Evolutionary conservation across 2,797 vertebrate species (phyloP).

Genomic region (Glossophaga mutica): DNA sequence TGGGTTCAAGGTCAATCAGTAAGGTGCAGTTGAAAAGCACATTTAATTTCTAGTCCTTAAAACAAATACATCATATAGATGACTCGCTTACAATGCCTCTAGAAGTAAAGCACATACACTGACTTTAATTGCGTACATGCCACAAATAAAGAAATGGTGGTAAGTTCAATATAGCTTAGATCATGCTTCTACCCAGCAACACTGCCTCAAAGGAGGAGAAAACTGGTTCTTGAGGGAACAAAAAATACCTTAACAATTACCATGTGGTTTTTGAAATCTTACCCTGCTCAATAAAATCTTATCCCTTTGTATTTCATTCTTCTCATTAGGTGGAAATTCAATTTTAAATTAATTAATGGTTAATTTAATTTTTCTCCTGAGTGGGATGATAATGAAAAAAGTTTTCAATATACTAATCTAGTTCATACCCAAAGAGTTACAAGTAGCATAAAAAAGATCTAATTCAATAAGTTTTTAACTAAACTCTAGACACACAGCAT

Average conservation of each 20-base stretch:
- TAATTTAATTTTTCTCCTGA: background rate
- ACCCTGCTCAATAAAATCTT: background rate
- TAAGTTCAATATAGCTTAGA: background rate
- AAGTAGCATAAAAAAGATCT: background rate
- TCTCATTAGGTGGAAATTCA: background rate
- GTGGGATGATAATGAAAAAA: background rate
- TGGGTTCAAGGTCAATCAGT: background rate
- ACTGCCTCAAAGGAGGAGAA: background rate
- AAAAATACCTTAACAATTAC: background rate
- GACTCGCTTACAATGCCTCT: background rate
- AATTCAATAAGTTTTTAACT: background rate
- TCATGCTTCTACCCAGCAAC: background rate
- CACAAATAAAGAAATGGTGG: background rate
- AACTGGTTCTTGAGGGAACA: background rate
- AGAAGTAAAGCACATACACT: background rate
- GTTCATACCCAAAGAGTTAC: background rate
- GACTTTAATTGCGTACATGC: background rate
- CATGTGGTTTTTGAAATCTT: background rate
- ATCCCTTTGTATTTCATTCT: background rate
- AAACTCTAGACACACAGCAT: background rate
- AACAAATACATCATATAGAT: background rate
- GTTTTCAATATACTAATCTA: background rate
- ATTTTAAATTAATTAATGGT: background rate
- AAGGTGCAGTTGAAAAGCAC: background rate
- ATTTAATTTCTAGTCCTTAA: background rate